These are phyloP conservation scores for Siderastrea siderea DNA, from an alignment of 92 coral and sea anemone genomes.

Conservation along the genomic window DNA sequence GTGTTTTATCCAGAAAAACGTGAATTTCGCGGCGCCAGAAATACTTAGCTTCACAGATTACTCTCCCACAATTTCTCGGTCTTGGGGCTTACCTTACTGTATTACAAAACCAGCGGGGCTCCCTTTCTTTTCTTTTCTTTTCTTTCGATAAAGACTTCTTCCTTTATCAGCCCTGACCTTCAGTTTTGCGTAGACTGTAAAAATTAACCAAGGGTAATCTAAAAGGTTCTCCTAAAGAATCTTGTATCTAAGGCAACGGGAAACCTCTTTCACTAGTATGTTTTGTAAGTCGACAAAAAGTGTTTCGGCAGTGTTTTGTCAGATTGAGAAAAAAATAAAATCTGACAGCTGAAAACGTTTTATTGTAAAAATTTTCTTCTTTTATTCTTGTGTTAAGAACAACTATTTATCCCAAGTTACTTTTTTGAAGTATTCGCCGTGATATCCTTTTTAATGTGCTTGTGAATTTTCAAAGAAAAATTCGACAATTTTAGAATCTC, in stretches of 20 bases:
- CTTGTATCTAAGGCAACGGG: constrained; percentile 11
- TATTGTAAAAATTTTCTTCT: no score
- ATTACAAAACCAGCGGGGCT: background rate
- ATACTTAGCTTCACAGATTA: background rate
- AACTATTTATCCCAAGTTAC: no score
- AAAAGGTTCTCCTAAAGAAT: constrained; percentile 18
- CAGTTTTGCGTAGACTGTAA: background rate
- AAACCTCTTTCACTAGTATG: background rate
- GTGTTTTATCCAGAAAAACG: background rate
- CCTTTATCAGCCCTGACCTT: background rate
- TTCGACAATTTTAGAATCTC: background rate
- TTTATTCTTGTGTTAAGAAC: no score
- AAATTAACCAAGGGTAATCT: constrained; percentile 31
- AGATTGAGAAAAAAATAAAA: background rate
- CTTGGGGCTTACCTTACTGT: background rate
- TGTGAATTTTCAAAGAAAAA: background rate
- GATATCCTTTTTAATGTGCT: background rate
- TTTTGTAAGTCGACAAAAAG: background rate
- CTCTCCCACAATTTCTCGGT: no score
- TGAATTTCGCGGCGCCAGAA: background rate
- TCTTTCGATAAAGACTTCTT: constrained; percentile 8
- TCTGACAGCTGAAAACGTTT: constrained; percentile 4
- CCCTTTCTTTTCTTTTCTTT: no score
- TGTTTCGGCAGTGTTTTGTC: constrained; percentile 3
- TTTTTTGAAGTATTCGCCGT: background rate